Base-by-base conservation (phyloP, 2,113 vertebrate genomes). In the Nannospalax galili region DNA sequence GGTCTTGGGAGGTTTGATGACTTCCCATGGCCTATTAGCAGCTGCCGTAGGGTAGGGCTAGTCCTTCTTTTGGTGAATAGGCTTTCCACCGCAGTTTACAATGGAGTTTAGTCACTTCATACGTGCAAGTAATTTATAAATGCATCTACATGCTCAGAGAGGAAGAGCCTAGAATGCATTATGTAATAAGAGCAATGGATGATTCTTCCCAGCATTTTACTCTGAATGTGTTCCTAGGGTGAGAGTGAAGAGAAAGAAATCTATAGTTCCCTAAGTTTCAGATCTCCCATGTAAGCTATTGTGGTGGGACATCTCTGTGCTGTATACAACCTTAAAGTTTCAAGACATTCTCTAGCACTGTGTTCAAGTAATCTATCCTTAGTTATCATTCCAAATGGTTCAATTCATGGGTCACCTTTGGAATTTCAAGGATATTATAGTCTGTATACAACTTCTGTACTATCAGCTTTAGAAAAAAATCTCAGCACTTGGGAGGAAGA, bases 391-490 rank as follows among this genome's bases (percentile, higher is more conserved):
- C 26, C 78, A 93, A 40, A 60, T 19, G 30, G 32, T 35, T 24
- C 52, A 32, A 40, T 24, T 60, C 10, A 17, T n/a, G 35, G 74
- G 37, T 1, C 26, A 24, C 1, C 30, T 64, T 45, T 72, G 60
- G 15, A 9, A 30, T 37, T 58, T 69, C 16, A 79, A 74, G 30
- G 4, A 7, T 6, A 32, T 35, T 52, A 48, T 30, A 67, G 35
- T 3, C 12, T 11, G 40, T 67, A 17, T 32, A 67, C 17, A 1
- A 48, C 72, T 58, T 84, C 80, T 88, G 15, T 10, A 24, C 32
- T 81, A 45, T 26, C 17, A 64, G 42, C 48, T 79, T 95, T 77
- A 82, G 82, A 89, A 86, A 85, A 73, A 62, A n/a, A n/a, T n/a
- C n/a, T n/a, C n/a, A n/a, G n/a, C n/a, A n/a, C n/a, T n/a, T n/a